Conservation (phyloP, 2,113 vertebrate species). For the Notechis scutatus region DNA sequence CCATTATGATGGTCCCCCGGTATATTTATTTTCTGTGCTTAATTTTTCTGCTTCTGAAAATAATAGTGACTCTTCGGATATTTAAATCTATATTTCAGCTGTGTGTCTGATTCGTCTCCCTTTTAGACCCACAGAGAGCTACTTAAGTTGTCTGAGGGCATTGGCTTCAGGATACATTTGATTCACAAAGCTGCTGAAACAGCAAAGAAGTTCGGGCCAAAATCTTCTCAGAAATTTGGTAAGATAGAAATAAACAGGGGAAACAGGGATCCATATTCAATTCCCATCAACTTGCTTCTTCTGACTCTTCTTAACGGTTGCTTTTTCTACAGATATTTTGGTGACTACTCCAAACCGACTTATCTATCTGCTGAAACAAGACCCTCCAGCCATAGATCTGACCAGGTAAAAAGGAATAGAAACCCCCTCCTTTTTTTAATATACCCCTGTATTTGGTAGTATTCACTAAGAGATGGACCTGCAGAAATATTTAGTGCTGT, state of each 20-base stretch:
- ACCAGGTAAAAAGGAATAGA: constrained; percentile 74
- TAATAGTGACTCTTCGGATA: not conserved
- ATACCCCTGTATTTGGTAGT: not conserved
- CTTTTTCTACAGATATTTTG: constrained; percentile 78
- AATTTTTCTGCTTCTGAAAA: not conserved
- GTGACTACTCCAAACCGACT: constrained; percentile 95
- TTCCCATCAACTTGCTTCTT: not conserved
- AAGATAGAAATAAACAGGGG: not conserved
- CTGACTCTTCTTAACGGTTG: not conserved
- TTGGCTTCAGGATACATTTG: constrained; percentile 90
- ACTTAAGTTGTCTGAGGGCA: constrained; percentile 85
- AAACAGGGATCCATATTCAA: not conserved
- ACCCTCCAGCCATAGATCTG: constrained; percentile 89
- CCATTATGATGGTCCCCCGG: not conserved
- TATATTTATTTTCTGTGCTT: not conserved
- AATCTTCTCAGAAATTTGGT: constrained; percentile 92
- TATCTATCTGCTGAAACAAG: constrained; percentile 88
- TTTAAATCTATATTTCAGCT: not conserved
- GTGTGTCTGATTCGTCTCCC: constrained; percentile 11
- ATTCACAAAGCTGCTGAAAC: constrained; percentile 90
- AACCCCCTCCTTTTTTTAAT: not conserved
- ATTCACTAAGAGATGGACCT: not conserved
- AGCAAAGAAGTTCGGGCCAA: constrained; percentile 88
- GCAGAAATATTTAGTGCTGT: not conserved
- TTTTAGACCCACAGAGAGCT: constrained; percentile 90